Evolutionary conservation across 2,797 vertebrate genomes (phyloP).

Genomic region (Heteromormyrus szaboi): DNA sequence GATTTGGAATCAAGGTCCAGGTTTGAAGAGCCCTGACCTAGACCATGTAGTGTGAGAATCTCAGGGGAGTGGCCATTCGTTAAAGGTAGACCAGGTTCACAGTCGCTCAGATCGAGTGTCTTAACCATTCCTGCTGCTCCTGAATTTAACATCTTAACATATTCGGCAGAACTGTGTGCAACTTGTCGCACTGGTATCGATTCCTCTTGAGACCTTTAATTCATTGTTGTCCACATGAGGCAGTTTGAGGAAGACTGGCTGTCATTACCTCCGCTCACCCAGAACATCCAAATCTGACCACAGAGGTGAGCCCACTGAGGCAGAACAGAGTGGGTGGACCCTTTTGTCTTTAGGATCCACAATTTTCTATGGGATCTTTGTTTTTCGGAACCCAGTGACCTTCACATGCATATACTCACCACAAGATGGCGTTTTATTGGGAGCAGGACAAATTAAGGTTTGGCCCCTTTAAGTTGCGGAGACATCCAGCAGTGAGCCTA

Average conservation of each 20-base stretch:
- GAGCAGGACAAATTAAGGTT: background rate
- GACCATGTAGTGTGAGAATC: background rate
- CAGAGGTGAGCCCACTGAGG: background rate
- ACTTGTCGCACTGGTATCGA: background rate
- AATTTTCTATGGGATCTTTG: background rate
- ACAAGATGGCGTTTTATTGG: background rate
- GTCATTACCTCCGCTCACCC: background rate
- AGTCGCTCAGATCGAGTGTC: background rate
- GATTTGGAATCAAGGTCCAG: too few species aligned
- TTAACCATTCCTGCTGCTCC: background rate
- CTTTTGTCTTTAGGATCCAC: background rate
- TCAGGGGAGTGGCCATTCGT: background rate
- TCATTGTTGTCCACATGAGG: background rate
- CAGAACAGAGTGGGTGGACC: background rate
- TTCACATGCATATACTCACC: background rate
- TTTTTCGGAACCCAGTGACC: background rate
- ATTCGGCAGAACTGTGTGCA: background rate
- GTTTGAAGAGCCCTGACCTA: background rate
- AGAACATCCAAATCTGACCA: background rate
- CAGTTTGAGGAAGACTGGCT: background rate
- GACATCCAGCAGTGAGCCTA: background rate
- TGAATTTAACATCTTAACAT: background rate
- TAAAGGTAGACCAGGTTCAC: background rate
- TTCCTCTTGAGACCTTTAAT: background rate
- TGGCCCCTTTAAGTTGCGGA: background rate